Evolutionary conservation across 1,140 invertebrate species (phyloP).

Genomic region (Armadillidium nasatum): DNA sequence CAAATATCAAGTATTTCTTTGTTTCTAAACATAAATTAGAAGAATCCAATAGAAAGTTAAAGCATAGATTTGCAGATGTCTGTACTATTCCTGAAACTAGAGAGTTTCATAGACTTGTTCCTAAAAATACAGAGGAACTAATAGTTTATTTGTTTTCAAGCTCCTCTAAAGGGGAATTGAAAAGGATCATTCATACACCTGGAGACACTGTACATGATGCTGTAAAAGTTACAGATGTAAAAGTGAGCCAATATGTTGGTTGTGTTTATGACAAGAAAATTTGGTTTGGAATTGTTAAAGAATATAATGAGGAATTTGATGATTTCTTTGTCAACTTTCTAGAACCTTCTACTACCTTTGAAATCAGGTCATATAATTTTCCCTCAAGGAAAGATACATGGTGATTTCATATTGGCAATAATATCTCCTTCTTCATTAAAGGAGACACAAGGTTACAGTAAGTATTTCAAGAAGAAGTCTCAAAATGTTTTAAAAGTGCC

Average conservation of each 20-base stretch:
- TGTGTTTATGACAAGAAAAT: not conserved
- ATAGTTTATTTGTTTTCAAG: not conserved
- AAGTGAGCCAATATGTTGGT: not conserved
- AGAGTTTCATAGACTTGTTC: not conserved
- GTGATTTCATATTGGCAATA: not conserved
- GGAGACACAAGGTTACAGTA: no score
- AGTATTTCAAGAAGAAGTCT: no score
- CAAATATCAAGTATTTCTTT: not conserved
- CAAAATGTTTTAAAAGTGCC: no score
- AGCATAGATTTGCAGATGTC: not conserved
- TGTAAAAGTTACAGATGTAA: not conserved
- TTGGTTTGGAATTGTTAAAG: not conserved
- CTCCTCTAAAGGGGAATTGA: not conserved
- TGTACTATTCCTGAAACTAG: not conserved
- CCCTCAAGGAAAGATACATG: not conserved
- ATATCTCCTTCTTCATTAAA: no score
- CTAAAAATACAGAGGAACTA: not conserved
- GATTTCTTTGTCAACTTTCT: not conserved
- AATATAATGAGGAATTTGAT: not conserved
- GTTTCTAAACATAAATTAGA: not conserved
- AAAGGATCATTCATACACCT: not conserved
- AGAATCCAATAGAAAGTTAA: not conserved
- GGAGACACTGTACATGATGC: not conserved
- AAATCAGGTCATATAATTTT: not conserved
- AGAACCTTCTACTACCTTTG: not conserved